Evolutionary conservation across 1,140 invertebrate genomes (phyloP), one percentile per base, ranked within the genome.

Genomic region (Drosophila tsacasi): DNA sequence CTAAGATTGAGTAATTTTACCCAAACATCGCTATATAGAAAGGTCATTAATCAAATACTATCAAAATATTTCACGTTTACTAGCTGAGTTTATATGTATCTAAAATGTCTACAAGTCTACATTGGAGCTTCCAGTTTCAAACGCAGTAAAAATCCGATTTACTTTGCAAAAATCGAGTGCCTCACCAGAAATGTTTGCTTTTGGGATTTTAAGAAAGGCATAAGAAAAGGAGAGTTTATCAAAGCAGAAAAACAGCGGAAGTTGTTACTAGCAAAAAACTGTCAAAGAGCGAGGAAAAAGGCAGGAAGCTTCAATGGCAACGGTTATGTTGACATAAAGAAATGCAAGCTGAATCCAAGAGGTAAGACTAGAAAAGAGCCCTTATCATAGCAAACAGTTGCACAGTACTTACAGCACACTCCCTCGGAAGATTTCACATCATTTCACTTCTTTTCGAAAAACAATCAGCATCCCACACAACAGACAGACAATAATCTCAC

Each of bases 131-230:
- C 30, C 30, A 1, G 9, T 9, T 30, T 30, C 8, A 30, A 30
- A 30, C 8, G 30, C 30, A 30, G 30, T 5, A 1, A 69, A 87
- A 87, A 82, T 83, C 82, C 76, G 82, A 85, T 87, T 87, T 82
- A 74, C 79, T 85, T 85, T 77, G 79, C 67, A 58, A 27, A 27
- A 27, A 27, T 27, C 27, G 7, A 87, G 73, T 87, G 69, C 54
- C 67, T 79, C 21, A 77, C 78, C 72, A 84, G 76, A 85, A 85
- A 75, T 80, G 82, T 83, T 85, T 85, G 69, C 58, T 72, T 85
- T 80, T 75, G 65, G 79, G 71, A 73, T 81, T 84, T 54, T 30
- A 57, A 54, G 42, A 55, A n/a, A n/a, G 7, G 17, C n/a, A 19
- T 42, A 42, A 19, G 27, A 7, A 42, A 42, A 62, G 50, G 76